Conservation (phyloP, 2,888 invertebrate species). For the Pycnomerus fuliginosus region DNA sequence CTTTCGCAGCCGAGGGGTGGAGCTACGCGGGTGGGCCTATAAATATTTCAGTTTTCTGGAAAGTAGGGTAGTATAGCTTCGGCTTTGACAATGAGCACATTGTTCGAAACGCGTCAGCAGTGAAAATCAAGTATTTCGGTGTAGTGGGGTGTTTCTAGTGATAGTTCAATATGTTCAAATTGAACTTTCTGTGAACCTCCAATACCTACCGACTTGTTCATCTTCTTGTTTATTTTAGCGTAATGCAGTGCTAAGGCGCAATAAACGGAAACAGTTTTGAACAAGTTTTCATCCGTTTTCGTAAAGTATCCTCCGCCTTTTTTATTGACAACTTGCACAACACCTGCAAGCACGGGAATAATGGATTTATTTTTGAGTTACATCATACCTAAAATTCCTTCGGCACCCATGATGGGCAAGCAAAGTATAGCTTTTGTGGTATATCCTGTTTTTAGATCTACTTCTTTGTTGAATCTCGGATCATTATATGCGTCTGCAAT, state of each 20-base stretch:
- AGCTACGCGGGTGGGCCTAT: too few species aligned
- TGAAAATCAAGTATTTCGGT: too few species aligned
- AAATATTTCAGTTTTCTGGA: too few species aligned
- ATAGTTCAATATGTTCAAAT: too few species aligned
- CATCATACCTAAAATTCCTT: conserved; percentile 37
- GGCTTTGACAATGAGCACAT: too few species aligned
- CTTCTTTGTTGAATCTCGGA: conserved; percentile 56
- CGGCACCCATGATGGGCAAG: conserved; percentile 57
- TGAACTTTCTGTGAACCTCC: too few species aligned
- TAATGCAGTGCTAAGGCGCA: conserved; percentile 61
- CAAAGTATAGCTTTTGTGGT: conserved; percentile 59
- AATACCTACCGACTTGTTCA: too few species aligned
- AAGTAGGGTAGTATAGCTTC: too few species aligned
- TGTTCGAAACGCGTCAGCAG: too few species aligned
- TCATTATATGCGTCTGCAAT: conserved; percentile 60
- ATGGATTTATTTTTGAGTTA: not conserved
- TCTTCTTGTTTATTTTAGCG: conserved; percentile 55
- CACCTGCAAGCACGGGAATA: conserved; percentile 48
- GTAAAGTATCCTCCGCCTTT: conserved; percentile 54
- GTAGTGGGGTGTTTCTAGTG: too few species aligned
- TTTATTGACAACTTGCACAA: conserved; percentile 62
- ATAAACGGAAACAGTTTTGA: conserved; percentile 59
- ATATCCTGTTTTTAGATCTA: conserved; percentile 58
- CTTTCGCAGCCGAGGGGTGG: too few species aligned
- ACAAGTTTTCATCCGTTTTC: conserved; percentile 57